Percentiles rank a stretch among this genome's conserved stretches.
Conservation (phyloP, 2,113 vertebrate genomes). For the Hippolais icterina region DNA sequence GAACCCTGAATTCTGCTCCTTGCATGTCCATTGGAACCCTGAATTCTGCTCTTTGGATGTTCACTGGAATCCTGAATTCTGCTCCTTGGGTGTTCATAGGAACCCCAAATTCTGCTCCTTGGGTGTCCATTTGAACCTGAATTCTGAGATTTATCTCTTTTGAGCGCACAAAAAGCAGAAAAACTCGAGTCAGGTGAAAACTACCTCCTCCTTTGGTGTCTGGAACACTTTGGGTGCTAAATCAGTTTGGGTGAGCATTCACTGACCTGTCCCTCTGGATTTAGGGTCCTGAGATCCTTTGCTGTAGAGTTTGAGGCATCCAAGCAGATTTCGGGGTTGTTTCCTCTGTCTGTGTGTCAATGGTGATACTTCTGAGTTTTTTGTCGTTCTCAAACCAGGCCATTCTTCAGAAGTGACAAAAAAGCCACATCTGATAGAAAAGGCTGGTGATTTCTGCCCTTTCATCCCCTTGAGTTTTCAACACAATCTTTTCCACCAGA, state of each 20-base stretch:
- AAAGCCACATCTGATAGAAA: not conserved
- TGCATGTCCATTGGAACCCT: too few species aligned
- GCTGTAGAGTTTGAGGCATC: not conserved
- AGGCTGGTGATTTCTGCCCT: not conserved
- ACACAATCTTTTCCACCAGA: not conserved
- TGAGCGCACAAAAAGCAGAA: not conserved
- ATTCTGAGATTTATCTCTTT: rapidly evolving
- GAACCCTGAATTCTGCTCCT: not conserved
- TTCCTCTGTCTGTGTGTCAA: not conserved
- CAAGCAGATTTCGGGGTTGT: not conserved
- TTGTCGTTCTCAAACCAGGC: not conserved
- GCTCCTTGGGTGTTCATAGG: too few species aligned
- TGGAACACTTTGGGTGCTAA: not conserved
- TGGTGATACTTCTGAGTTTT: not conserved
- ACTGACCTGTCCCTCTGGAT: not conserved
- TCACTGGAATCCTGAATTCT: too few species aligned
- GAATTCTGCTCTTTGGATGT: not conserved
- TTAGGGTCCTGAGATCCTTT: not conserved
- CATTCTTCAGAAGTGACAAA: not conserved
- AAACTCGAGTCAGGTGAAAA: rapidly evolving
- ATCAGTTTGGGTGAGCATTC: not conserved
- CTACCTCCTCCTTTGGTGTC: not conserved
- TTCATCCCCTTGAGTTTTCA: not conserved
- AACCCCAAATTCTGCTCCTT: not conserved
- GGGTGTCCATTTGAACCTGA: rapidly evolving